Percentiles rank a stretch among this genome's conserved stretches.
These are phyloP conservation scores for Platysteira castanea DNA, from an alignment of 2,113 vertebrate species.

Conservation along the genomic window DNA sequence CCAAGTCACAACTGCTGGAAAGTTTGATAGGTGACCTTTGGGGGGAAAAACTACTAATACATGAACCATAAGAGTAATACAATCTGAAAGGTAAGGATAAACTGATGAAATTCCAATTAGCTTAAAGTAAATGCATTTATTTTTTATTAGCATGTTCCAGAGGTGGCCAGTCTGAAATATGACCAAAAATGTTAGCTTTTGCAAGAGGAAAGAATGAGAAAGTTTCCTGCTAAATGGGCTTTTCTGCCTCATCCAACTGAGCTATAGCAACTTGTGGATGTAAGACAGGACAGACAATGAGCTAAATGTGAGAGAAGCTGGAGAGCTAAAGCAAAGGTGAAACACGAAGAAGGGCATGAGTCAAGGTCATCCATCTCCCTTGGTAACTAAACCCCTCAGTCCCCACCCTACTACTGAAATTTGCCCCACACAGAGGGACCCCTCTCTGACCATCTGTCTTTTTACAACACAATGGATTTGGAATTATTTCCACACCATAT, in stretches of 20 bases:
- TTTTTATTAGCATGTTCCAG: background rate
- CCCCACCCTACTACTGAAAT: background rate
- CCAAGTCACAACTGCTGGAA: background rate
- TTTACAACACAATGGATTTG: background rate
- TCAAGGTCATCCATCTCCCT: background rate
- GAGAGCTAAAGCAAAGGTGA: background rate
- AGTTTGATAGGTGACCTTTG: background rate
- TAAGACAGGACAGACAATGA: background rate
- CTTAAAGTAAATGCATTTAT: background rate
- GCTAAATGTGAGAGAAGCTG: background rate
- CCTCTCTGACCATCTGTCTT: background rate
- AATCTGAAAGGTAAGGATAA: background rate
- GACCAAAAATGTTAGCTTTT: background rate
- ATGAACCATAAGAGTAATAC: background rate
- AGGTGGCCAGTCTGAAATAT: background rate
- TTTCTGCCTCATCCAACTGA: background rate
- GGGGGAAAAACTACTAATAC: background rate
- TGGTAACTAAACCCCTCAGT: background rate
- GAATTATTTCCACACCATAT: background rate
- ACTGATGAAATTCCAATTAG: background rate
- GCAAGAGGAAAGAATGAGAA: background rate
- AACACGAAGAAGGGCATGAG: background rate
- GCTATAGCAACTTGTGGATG: background rate
- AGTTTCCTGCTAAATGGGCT: background rate
- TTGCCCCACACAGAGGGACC: background rate